Percentiles rank a stretch among this genome's conserved stretches.
These are phyloP conservation scores for Redunca redunca DNA, from an alignment of 2,113 vertebrate genomes.

Conservation along the genomic window DNA sequence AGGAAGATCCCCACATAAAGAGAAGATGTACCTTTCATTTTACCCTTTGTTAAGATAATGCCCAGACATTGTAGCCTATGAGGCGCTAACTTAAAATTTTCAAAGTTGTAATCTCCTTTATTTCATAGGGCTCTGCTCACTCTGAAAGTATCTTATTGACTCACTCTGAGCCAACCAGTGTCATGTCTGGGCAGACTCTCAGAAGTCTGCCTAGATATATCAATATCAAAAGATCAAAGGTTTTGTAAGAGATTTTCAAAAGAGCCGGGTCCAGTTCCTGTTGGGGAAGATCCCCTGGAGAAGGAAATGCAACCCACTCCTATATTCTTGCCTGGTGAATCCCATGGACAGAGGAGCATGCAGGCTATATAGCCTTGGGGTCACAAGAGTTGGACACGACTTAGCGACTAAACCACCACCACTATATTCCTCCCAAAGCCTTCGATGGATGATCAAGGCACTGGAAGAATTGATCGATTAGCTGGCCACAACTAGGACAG, in stretches of 20 bases:
- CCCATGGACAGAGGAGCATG: neutral
- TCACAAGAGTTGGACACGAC: neutral
- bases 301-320: neutral
- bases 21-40: neutral
- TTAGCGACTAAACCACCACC: neutral
- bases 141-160: neutral
- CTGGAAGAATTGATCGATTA: constrained; percentile 2
- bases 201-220: neutral
- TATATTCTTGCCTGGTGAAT: neutral
- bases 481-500: neutral
- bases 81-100: neutral
- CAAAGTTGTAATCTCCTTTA: constrained; percentile 9
- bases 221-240: neutral
- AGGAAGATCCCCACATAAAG: neutral
- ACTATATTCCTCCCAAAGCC: neutral
- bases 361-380: neutral
- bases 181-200: neutral
- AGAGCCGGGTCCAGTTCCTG: neutral
- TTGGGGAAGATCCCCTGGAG: neutral
- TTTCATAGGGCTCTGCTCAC: neutral
- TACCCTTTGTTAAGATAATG: neutral
- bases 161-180: neutral
- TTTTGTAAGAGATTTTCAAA: neutral
- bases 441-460: neutral
- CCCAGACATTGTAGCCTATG: neutral